Conservation (phyloP, 2,113 vertebrate genomes). For the Melierax canorus region DNA sequence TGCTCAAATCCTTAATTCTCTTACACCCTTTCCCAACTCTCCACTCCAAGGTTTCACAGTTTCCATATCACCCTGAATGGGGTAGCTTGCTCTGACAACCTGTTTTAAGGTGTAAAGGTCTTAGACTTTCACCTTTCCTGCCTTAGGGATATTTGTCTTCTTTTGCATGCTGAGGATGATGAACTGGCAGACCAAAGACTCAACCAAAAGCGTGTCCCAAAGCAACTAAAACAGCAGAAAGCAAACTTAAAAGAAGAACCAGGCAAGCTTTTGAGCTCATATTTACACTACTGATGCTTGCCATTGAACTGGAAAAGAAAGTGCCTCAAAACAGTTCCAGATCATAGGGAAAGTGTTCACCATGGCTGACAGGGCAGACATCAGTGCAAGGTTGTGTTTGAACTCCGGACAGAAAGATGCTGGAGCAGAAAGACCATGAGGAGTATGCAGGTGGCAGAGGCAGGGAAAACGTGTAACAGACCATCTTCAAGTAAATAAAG, state of each 20-base stretch:
- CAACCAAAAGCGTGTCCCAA: neutral
- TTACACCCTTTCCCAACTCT: neutral
- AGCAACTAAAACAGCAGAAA: neutral
- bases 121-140: neutral
- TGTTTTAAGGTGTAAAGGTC: neutral
- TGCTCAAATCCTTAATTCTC: neutral
- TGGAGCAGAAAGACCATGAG: neutral
- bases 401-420: neutral
- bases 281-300: neutral
- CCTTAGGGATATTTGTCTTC: neutral
- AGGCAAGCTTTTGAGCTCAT: neutral
- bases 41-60: neutral
- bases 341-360: neutral
- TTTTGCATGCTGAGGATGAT: neutral
- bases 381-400: neutral
- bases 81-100: neutral
- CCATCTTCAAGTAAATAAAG: neutral
- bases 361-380: neutral
- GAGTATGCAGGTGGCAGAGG: neutral
- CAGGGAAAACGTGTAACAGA: neutral
- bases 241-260: neutral
- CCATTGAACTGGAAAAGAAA: neutral
- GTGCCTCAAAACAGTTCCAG: neutral
- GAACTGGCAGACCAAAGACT: neutral
- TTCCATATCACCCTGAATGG: neutral